Base-by-base conservation (phyloP, 35 echinoderm and acorn worm species). In the Stichopus chloronotus region DNA sequence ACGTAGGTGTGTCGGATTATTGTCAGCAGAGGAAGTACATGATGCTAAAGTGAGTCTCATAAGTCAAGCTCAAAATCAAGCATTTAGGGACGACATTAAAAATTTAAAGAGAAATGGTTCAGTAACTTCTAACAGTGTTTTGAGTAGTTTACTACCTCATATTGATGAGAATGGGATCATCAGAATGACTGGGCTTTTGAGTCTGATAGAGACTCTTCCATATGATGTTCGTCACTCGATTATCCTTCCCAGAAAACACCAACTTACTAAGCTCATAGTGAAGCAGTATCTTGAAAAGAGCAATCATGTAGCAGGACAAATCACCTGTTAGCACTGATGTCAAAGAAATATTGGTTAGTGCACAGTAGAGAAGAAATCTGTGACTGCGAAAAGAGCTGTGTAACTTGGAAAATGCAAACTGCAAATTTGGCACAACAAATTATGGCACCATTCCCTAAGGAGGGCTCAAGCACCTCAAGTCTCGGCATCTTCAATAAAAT, bases 321-420 rank as follows among this genome's bases (percentile, higher is more conserved):
- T 86, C 92, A 86, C 53, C 43, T 76, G 52, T 93, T 86, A 74
- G 60, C 92, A 53, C 1, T 86, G 81, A 55, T 93, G 74, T 93
- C 92, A 25, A 5, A 84, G 79, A 84, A 80, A 74, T 93, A 72
- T 93, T 93, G 92, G 92, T 19, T 93, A 54, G 69, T 84, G 22
- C 81, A 86, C 63, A 20, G 80, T n/a, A 9, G 81, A 72, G 78
- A 93, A 63, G 92, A 86, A 76, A 86, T 93, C 10, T 7, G 92
- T 17, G 92, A 93, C 14, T 93, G 79, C n/a, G 80, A 93, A 25
- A 93, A 61, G 92, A 86, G 78, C 19, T 93, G 92, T 17, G 23
- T 85, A 14, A 9, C 5, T 58, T 93, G 92, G 55, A 84, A 74
- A 74, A 57, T 58, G 57, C 0, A 52, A 74, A 93, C 13, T n/a